Evolutionary conservation across 1,140 invertebrate genomes (phyloP).

Genomic region (Pseudomyrmex sp.): DNA sequence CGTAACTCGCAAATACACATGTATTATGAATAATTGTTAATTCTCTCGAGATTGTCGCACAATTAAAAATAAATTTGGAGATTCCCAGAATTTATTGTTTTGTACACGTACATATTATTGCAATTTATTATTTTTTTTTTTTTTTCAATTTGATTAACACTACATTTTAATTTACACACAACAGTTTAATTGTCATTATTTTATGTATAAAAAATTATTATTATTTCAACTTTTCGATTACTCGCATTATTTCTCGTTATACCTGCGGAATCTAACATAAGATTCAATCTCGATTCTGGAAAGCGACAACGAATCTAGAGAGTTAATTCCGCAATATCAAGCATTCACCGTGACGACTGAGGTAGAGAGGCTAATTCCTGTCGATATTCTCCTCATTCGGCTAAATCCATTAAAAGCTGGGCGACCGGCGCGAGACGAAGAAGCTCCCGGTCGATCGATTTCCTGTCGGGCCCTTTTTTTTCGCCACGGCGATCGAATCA

Average conservation of each 20-base stretch:
- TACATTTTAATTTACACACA: too few species aligned
- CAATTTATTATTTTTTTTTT: too few species aligned
- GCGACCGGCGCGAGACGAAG: slow-evolving; percentile 22
- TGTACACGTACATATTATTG: neutral
- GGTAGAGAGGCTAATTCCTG: slow-evolving; percentile 44
- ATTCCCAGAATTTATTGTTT: neutral
- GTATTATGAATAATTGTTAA: slow-evolving; percentile 40
- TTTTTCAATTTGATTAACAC: too few species aligned
- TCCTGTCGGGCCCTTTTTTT: slow-evolving; percentile 26
- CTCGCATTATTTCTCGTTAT: slow-evolving; percentile 3
- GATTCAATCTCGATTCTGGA: slow-evolving; percentile 41
- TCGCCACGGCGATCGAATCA: slow-evolving; percentile 8
- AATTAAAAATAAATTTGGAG: slow-evolving; percentile 22
- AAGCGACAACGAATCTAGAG: slow-evolving; percentile 9
- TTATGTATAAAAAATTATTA: slow-evolving; percentile 10
- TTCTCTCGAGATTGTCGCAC: slow-evolving; percentile 18
- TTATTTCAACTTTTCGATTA: slow-evolving; percentile 10
- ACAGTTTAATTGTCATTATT: too few species aligned
- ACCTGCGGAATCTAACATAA: neutral
- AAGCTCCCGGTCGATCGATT: slow-evolving; percentile 33
- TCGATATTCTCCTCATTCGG: slow-evolving; percentile 44
- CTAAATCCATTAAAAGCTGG: slow-evolving; percentile 32
- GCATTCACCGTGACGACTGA: slow-evolving; percentile 33
- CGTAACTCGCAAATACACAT: slow-evolving; percentile 18
- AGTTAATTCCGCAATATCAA: slow-evolving; percentile 48